Evolutionary conservation across 2,888 invertebrate genomes (phyloP).

Genomic region (Drosophila stalkeri): DNA sequence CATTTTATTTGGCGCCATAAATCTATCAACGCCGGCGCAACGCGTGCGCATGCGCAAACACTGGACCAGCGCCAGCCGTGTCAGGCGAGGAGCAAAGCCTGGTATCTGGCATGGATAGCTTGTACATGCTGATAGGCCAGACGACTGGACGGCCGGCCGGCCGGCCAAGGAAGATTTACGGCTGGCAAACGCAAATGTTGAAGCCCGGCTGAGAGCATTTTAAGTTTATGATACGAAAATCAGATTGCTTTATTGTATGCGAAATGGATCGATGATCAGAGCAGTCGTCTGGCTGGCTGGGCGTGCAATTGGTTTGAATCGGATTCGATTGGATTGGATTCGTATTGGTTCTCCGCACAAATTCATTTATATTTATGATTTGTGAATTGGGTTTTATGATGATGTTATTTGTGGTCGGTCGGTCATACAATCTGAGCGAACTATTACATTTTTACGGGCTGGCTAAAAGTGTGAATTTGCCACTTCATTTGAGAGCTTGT

Average conservation of each 20-base stretch:
- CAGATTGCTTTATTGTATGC: constrained; percentile 80
- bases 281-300: constrained; percentile 21
- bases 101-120: constrained; percentile 50
- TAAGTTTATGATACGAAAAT: constrained; percentile 78
- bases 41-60: constrained; percentile 79
- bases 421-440: constrained; percentile 41
- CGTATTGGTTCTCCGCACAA: constrained; percentile 51
- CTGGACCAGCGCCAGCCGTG: constrained; percentile 20
- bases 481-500: constrained; percentile 80
- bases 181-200: constrained; percentile 67
- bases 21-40: constrained; percentile 80
- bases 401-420: constrained; percentile 69
- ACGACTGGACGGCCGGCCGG: constrained; percentile 20
- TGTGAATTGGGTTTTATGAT: constrained; percentile 83
- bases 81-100: constrained; percentile 3
- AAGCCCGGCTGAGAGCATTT: constrained; percentile 62
- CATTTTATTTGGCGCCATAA: constrained; percentile 84
- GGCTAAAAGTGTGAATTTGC: constrained; percentile 81
- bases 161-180: constrained; percentile 68
- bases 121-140: constrained; percentile 68
- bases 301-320: constrained; percentile 45
- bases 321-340: constrained; percentile 22
- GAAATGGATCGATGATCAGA: constrained; percentile 71
- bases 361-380: constrained; percentile 84
- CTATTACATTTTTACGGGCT: constrained; percentile 78